phyloP scores from a whole-genome alignment of 2,113 vertebrate genomes.

The Proteles cristata region DNA sequence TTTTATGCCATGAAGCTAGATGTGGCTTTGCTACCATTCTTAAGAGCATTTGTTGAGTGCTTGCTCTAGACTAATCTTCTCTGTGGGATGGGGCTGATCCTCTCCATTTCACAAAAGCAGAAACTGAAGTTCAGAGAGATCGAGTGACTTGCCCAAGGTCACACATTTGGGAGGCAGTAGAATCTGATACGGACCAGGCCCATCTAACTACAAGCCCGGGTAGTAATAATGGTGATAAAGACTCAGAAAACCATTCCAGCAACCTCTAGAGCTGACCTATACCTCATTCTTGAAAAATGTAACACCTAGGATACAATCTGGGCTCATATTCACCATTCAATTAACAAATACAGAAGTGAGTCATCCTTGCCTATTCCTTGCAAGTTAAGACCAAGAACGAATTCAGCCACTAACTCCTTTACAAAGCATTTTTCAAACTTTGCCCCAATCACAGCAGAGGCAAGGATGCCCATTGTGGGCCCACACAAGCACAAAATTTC shows the following conservation, averaged over 20 bases:
- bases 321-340: background rate
- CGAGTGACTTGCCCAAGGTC: background rate
- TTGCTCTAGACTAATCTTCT: background rate
- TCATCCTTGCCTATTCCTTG: background rate
- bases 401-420: background rate
- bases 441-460: background rate
- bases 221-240: background rate
- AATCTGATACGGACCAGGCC: background rate
- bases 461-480: too few relatives aligned
- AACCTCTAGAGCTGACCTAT: background rate
- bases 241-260: background rate
- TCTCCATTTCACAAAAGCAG: background rate
- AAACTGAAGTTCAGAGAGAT: background rate
- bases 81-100: background rate
- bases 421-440: background rate
- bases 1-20: background rate
- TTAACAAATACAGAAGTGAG: background rate
- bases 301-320: background rate
- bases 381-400: background rate
- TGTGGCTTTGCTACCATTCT: background rate
- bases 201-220: background rate
- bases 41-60: background rate
- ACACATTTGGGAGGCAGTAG: background rate
- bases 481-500: background rate
- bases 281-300: background rate